Percentiles rank a stretch among this genome's conserved stretches.
Evolutionary conservation across 2,797 vertebrate species (phyloP).

Genomic region (Melanotaenia boesemani): DNA sequence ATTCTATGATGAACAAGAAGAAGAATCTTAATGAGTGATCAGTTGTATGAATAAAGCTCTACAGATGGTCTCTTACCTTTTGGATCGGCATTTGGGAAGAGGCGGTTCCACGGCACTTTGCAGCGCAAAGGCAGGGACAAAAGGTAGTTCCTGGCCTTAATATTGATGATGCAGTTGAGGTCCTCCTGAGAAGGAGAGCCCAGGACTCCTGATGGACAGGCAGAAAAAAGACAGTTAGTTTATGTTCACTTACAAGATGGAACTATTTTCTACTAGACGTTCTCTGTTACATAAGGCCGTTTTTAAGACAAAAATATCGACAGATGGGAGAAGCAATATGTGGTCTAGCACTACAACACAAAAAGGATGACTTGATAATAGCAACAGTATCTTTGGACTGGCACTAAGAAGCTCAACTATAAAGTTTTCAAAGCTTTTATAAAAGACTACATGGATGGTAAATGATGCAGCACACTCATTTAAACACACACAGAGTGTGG

Average conservation of each 20-base stretch:
- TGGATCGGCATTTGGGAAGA: slow-evolving; percentile 88
- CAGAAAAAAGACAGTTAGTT: background rate
- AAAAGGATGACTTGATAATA: slow-evolving; percentile 13
- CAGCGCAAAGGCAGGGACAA: slow-evolving; percentile 89
- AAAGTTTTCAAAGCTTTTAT: slow-evolving; percentile 11
- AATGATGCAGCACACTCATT: background rate
- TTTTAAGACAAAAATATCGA: background rate
- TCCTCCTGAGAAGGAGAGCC: slow-evolving; percentile 91
- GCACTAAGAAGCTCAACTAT: slow-evolving; percentile 1
- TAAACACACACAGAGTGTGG: no score
- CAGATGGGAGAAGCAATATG: slow-evolving; percentile 35
- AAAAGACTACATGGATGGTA: background rate
- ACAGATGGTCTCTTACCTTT: slow-evolving; percentile 81
- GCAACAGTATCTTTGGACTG: slow-evolving; percentile 7
- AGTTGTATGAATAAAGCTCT: no score
- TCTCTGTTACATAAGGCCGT: background rate
- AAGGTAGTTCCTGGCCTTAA: slow-evolving; percentile 92
- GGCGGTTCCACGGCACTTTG: slow-evolving; percentile 89
- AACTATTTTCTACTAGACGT: background rate
- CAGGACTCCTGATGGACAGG: slow-evolving; percentile 83
- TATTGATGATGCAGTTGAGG: slow-evolving; percentile 94
- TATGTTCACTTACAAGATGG: background rate
- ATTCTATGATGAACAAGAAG: no score
- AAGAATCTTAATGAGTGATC: no score
- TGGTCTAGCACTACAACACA: slow-evolving; percentile 34